Percentiles rank a stretch among this genome's conserved stretches.
These are phyloP conservation scores for Drosophila parthenogenetica DNA, from an alignment of 2,888 invertebrate species.

Conservation along the genomic window DNA sequence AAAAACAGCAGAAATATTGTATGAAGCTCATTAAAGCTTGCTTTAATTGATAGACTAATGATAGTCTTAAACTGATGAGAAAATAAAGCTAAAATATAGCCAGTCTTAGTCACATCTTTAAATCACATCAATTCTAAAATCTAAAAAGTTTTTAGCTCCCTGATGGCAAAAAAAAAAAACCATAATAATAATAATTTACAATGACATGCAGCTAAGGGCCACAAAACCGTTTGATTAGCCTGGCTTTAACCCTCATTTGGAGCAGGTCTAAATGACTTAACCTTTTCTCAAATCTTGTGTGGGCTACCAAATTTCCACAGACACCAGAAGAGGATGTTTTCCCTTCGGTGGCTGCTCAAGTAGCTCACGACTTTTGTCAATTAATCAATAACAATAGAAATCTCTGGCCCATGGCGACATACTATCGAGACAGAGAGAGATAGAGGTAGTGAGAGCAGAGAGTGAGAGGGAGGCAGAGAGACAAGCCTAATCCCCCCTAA, in stretches of 20 bases:
- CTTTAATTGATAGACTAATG: too few relatives aligned
- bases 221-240: constrained; percentile 12
- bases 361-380: constrained; percentile 69
- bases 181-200: constrained; percentile 1
- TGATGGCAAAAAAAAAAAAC: neutral
- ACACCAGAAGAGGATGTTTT: constrained; percentile 2
- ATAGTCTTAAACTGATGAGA: too few relatives aligned
- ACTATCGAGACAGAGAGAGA: constrained; percentile 13
- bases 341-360: constrained; percentile 41
- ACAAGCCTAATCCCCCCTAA: constrained; percentile 57
- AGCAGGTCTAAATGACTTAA: neutral
- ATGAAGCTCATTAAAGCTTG: too few relatives aligned
- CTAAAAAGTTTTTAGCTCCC: neutral
- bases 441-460: constrained; percentile 29
- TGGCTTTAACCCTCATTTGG: constrained; percentile 11
- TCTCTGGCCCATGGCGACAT: constrained; percentile 62
- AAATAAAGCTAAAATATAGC: too few relatives aligned
- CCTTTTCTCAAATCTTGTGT: constrained; percentile 24
- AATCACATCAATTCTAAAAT: neutral
- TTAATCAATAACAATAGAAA: constrained; percentile 74
- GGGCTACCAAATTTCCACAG: constrained; percentile 10
- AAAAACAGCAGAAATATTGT: too few relatives aligned
- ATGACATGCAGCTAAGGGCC: neutral
- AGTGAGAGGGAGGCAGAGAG: constrained; percentile 37
- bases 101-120: too few relatives aligned